Base-by-base conservation (phyloP, 2,888 invertebrate species). In the Tenodera sinensis region DNA sequence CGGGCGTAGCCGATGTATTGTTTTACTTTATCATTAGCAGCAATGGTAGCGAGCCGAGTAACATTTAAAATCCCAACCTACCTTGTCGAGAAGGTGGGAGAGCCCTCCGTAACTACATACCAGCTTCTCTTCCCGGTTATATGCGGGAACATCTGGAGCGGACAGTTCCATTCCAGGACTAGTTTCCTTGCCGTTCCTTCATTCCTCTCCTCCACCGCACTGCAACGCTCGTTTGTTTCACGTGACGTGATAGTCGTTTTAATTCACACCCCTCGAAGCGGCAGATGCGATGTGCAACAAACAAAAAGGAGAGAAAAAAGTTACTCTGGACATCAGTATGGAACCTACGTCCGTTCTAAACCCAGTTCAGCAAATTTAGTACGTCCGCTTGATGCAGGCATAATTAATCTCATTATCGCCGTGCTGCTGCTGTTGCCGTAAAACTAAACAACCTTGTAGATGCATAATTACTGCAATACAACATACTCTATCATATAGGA, bases 91-190 rank as follows among this genome's bases (percentile, higher is more conserved):
- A 71, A 71, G 54, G 54, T 71, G 54, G 54, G 54, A 71, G 54
- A 71, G 54, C 54, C 54, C 54, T 71, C 20, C 54, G 54, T 71
- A 71, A 71, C 54, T 71, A 71, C 54, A 71, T 71, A 71, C 54
- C 54, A 71, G 54, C 54, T 71, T 71, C 54, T 71, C 54, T 71
- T 71, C 54, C 54, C 54, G 54, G 87, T 87, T 87, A 87, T 85
- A 88, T 89, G 89, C 83, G 90, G 90, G 89, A 90, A 90, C 90
- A 90, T 89, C 90, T 90, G 90, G 88, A 88, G 30, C 89, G 84
- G 90, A 90, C 90, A 90, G 87, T 89, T 89, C 89, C 88, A 90
- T 90, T 90, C 90, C 90, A 88, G 84, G 85, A 89, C 71, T 85
- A 86, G 87, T 88, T 85, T 85, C 89, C 89, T 85, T 88, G 47